Evolutionary conservation across 2,888 invertebrate species (phyloP).

Genomic region (Galeruca laticollis): DNA sequence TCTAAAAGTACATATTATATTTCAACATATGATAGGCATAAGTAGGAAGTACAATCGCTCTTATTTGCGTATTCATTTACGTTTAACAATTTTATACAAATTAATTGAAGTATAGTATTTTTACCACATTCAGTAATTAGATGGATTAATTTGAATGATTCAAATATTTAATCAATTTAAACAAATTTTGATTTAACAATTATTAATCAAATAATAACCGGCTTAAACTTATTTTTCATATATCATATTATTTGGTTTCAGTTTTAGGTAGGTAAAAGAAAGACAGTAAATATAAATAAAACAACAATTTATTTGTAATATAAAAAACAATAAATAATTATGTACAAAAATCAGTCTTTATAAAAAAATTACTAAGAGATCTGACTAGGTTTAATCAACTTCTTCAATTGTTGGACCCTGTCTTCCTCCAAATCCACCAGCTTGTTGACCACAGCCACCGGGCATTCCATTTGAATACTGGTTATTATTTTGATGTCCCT

Average conservation of each 20-base stretch:
- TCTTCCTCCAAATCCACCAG: conserved; percentile 34
- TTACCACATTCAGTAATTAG: too few relatives aligned
- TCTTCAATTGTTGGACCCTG: conserved; percentile 39
- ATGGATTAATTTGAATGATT: too few relatives aligned
- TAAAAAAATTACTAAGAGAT: conserved; percentile 55
- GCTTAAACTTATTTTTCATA: too few relatives aligned
- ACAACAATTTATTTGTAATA: background rate
- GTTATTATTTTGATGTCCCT: conserved; percentile 49
- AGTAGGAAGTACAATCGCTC: too few relatives aligned
- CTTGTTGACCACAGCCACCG: conserved; percentile 32
- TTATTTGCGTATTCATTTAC: too few relatives aligned
- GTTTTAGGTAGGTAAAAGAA: background rate
- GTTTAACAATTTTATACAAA: too few relatives aligned
- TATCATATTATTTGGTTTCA: background rate
- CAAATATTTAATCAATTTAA: too few relatives aligned
- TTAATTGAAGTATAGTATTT: too few relatives aligned
- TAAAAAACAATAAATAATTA: background rate
- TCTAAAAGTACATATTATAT: too few relatives aligned
- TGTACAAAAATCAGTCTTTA: conserved; percentile 9
- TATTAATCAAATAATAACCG: too few relatives aligned
- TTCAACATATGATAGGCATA: too few relatives aligned
- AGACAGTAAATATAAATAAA: background rate
- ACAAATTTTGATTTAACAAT: too few relatives aligned
- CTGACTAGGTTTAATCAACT: conserved; percentile 30
- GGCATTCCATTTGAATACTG: conserved; percentile 49